These are phyloP conservation scores for Chymomyza procnemis DNA, from an alignment of 2,888 invertebrate species.

Conservation along the genomic window DNA sequence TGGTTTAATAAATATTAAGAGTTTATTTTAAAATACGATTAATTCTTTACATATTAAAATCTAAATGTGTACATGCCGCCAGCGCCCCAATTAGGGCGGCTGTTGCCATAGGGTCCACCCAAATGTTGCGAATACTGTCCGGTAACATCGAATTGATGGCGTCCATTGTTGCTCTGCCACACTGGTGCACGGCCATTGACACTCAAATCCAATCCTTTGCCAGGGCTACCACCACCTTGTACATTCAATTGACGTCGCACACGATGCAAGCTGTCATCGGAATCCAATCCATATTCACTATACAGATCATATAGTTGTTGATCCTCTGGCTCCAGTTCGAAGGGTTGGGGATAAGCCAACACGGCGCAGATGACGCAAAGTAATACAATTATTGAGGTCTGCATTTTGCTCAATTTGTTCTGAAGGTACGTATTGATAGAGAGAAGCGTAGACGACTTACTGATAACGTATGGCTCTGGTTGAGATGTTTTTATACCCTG, in stretches of 20 bases:
- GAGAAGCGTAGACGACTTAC: slow-evolving; percentile 5
- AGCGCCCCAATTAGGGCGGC: slow-evolving; percentile 55
- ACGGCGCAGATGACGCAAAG: slow-evolving; percentile 8
- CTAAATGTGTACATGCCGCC: slow-evolving; percentile 23
- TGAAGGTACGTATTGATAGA: slow-evolving; percentile 8
- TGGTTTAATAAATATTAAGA: background rate
- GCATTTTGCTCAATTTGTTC: slow-evolving; percentile 13
- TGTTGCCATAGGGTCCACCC: slow-evolving; percentile 75
- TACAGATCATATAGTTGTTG: background rate
- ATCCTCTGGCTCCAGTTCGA: background rate
- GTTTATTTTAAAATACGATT: background rate
- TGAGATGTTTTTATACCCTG: slow-evolving; percentile 33
- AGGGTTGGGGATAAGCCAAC: slow-evolving; percentile 23
- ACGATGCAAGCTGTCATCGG: slow-evolving; percentile 12
- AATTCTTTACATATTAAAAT: background rate
- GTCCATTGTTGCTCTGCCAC: slow-evolving; percentile 69
- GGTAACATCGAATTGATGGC: slow-evolving; percentile 65
- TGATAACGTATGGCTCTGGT: background rate
- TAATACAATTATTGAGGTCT: background rate
- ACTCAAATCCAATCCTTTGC: slow-evolving; percentile 62
- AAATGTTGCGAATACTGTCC: slow-evolving; percentile 71
- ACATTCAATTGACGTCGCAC: slow-evolving; percentile 47
- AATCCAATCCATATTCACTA: background rate
- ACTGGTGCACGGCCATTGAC: slow-evolving; percentile 60
- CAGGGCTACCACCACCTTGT: slow-evolving; percentile 51